These are phyloP conservation scores for Falcunculus frontatus DNA, from an alignment of 2,113 vertebrate species.

Conservation along the genomic window DNA sequence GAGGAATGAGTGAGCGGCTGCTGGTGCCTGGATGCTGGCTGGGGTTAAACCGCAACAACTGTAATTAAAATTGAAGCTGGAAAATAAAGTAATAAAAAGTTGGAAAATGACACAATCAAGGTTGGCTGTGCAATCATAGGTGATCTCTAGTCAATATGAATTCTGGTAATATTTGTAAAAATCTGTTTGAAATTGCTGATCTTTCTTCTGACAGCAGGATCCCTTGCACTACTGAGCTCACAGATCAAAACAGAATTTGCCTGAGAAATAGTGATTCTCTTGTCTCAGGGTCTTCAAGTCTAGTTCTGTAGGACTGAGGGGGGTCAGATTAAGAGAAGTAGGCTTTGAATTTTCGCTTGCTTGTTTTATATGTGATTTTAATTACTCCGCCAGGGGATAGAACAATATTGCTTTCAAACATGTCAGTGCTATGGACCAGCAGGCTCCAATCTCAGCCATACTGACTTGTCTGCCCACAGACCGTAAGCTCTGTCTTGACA, in stretches of 20 bases:
- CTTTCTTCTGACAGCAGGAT: background rate
- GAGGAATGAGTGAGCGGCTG: fast-evolving
- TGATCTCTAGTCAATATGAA: background rate
- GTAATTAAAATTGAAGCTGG: background rate
- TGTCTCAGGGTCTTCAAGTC: background rate
- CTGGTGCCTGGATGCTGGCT: background rate
- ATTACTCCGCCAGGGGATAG: background rate
- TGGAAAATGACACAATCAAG: background rate
- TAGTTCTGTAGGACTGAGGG: background rate
- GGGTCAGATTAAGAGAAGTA: background rate
- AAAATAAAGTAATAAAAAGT: background rate
- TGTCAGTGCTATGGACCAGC: background rate
- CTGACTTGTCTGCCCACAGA: background rate
- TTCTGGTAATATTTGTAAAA: background rate
- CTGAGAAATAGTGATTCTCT: background rate
- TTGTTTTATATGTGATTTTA: background rate
- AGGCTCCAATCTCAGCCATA: background rate
- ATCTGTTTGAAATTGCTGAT: background rate
- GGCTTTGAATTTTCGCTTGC: background rate
- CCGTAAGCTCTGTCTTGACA: background rate
- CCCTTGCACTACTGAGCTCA: background rate
- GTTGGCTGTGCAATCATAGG: background rate
- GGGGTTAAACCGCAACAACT: background rate
- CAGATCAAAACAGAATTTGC: background rate
- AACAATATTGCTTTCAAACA: background rate